Evolutionary conservation across 2,113 vertebrate species (phyloP).

Genomic region (Phylloscopus whistleri): DNA sequence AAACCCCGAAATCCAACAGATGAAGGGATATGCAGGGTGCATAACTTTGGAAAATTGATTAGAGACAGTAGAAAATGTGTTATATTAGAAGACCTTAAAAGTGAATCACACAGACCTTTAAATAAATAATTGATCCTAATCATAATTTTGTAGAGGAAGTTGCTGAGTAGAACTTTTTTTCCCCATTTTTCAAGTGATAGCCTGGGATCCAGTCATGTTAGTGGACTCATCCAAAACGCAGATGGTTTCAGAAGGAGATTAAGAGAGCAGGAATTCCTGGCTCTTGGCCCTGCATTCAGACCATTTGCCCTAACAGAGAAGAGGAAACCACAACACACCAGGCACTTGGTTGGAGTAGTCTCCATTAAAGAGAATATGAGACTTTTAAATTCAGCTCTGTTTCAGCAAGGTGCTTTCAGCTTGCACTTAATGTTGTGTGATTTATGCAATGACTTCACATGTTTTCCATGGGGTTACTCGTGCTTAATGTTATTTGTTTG

Average conservation of each 20-base stretch:
- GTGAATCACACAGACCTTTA: neutral
- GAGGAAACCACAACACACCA: slow-evolving; percentile 46
- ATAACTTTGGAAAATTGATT: neutral
- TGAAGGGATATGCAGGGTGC: neutral
- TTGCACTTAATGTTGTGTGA: slow-evolving; percentile 14
- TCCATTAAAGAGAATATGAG: slow-evolving; percentile 3
- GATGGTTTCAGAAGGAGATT: neutral
- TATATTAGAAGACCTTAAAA: neutral
- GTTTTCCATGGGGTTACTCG: slow-evolving; percentile 27
- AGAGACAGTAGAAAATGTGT: neutral
- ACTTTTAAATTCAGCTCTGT: neutral
- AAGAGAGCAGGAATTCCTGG: slow-evolving; percentile 33
- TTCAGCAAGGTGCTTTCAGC: slow-evolving; percentile 46
- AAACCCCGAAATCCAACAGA: neutral
- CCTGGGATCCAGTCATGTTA: neutral
- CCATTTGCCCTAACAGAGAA: neutral
- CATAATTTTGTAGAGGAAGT: neutral
- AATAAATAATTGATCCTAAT: neutral
- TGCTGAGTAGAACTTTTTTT: slow-evolving; percentile 27
- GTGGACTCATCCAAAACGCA: neutral
- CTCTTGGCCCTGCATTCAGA: neutral
- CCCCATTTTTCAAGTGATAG: neutral
- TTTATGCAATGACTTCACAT: slow-evolving; percentile 31
- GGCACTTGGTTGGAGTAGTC: slow-evolving; percentile 14
- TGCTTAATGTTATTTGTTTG: slow-evolving; percentile 29